A percentile compares a stretch with the other conserved stretches of the same genome.
Conservation (phyloP, 2,888 invertebrate genomes). For the Timema podura region DNA sequence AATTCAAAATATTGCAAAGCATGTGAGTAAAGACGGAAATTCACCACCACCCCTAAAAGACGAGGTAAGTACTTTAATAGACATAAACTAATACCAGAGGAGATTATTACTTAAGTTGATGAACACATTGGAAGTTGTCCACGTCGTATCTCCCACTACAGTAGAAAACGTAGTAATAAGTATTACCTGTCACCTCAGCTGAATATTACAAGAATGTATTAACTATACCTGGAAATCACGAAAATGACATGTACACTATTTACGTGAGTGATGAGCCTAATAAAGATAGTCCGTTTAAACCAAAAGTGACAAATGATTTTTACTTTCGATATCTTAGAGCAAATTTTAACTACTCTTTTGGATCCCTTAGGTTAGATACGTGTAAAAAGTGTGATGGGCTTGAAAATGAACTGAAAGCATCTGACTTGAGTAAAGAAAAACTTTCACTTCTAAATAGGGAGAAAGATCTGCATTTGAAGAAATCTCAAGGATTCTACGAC, state of each 20-base stretch:
- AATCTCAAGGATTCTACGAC: neutral
- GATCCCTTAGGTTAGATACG: neutral
- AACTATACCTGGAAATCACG: neutral
- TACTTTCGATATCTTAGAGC: neutral
- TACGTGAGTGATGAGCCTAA: neutral
- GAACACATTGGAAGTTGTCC: neutral
- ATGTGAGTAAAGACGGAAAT: neutral
- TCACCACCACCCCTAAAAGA: neutral
- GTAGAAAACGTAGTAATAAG: neutral
- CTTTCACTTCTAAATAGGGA: neutral
- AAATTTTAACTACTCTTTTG: neutral
- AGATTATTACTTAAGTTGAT: neutral
- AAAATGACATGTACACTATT: neutral
- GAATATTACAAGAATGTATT: neutral
- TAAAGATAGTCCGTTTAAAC: neutral
- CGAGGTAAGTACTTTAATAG: neutral
- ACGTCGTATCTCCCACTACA: neutral
- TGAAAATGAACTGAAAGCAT: too few species aligned
- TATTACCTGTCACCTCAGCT: neutral
- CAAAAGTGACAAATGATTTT: neutral
- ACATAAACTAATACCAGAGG: neutral
- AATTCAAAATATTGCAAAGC: neutral
- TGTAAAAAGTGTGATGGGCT: neutral
- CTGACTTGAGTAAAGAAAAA: neutral
- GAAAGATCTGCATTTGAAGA: neutral